Evolutionary conservation across 2,888 invertebrate species (phyloP), one percentile per base, ranked within the genome.

Genomic region (Brachypterus glaber): DNA sequence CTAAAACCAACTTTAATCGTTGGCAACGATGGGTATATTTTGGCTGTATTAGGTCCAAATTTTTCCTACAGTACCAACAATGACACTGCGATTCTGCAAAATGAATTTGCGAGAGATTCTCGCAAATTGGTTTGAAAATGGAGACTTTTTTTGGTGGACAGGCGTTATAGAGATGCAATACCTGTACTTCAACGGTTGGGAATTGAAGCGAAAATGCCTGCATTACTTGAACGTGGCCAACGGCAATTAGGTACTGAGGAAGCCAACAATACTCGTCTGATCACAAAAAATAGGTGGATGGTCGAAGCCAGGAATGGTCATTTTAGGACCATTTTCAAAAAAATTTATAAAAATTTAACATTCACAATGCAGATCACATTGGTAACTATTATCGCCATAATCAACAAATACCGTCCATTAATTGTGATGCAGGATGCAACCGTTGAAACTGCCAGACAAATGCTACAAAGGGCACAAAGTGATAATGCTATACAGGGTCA

Each of bases 21-120:
- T 8, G 40, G 24, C 13, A 2, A 35, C n/a, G 31, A 36, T 36
- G 35, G 30, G 8, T 39, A 35, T 18, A 36, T 36, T 13, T 16
- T 40, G 8, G 29, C 16, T 17, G 37, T 40, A 33, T 24, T 18
- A 7, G 40, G 33, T n/a, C 40, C n/a, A n/a, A n/a, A n/a, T n/a
- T n/a, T n/a, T n/a, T n/a, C n/a, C n/a, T n/a, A 36, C 13, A 12
- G n/a, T n/a, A n/a, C n/a, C 27, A 31, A 39, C 26, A 39, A 39
- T 17, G 39, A 39, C 30, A 30, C 34, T 3, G 14, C 3, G 8
- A 34, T 38, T 21, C 33, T 33, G 3, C 3, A 13, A n/a, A 27
- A 34, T 11, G 39, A 39, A 24, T 39, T 34, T 24, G 14, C 33
- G 4, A 31, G 30, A 17, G 38, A 36, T 9, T 30, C 17, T 16